A percentile compares a stretch with the other conserved stretches of the same genome.
These are phyloP conservation scores for Drosophila mayaguana DNA, from an alignment of 2,888 invertebrate genomes.

Conservation along the genomic window DNA sequence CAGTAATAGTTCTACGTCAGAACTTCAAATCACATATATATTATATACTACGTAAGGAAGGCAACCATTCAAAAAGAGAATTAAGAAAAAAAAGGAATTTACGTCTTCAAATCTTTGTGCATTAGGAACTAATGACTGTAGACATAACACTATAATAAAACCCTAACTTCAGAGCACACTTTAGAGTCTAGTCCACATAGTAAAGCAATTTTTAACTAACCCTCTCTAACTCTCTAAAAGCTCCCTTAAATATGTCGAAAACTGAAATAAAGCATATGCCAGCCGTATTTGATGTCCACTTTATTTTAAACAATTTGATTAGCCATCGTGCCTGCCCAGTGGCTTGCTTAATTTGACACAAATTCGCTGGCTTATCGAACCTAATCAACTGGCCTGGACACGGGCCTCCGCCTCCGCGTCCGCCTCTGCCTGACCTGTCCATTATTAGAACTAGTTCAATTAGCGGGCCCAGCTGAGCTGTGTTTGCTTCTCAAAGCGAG, in stretches of 20 bases:
- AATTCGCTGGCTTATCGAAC: conserved; percentile 28
- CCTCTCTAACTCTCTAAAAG: not conserved
- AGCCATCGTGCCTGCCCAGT: not conserved
- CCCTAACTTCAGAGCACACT: too few species aligned
- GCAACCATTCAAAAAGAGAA: too few species aligned
- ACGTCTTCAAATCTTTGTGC: too few species aligned
- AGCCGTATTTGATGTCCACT: not conserved
- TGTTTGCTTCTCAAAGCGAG: conserved; percentile 45
- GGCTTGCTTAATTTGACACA: not conserved
- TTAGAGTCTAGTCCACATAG: too few species aligned
- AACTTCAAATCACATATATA: too few species aligned
- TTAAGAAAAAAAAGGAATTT: too few species aligned
- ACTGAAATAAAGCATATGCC: not conserved
- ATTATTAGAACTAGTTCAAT: conserved; percentile 49
- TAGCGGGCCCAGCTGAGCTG: conserved; percentile 24
- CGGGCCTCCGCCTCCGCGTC: too few species aligned
- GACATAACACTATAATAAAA: too few species aligned
- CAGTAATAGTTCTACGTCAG: too few species aligned
- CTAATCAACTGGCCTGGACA: conserved; percentile 17
- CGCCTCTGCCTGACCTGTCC: conserved; percentile 1
- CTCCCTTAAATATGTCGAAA: not conserved
- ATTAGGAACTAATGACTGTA: too few species aligned
- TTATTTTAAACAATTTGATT: conserved; percentile 2
- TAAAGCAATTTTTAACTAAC: too few species aligned
- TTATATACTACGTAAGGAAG: too few species aligned